Conservation (phyloP, 2,888 invertebrate species). For the Macrophya alboannulata region DNA sequence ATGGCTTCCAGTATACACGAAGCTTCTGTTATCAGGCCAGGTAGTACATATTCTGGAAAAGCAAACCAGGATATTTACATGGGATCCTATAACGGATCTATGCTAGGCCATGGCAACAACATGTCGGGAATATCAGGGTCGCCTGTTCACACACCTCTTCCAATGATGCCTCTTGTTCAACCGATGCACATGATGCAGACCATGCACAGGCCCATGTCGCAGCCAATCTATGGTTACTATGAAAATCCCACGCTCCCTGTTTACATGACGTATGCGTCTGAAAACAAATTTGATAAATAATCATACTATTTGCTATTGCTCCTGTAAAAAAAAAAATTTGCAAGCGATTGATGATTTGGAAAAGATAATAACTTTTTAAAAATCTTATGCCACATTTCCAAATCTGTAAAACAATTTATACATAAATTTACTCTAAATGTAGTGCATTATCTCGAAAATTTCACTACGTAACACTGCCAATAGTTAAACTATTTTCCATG, state of each 20-base stretch:
- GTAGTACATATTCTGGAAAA: slow-evolving; percentile 76
- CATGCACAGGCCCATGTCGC: slow-evolving; percentile 66
- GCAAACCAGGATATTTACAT: slow-evolving; percentile 73
- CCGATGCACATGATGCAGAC: slow-evolving; percentile 75
- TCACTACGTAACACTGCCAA: neutral
- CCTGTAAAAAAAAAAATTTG: neutral
- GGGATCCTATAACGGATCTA: slow-evolving; percentile 73
- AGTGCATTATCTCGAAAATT: neutral
- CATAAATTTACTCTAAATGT: neutral
- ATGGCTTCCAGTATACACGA: slow-evolving; percentile 76
- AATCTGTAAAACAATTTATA: neutral
- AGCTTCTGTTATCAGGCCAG: slow-evolving; percentile 75
- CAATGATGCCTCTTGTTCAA: slow-evolving; percentile 76
- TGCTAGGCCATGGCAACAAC: slow-evolving; percentile 72
- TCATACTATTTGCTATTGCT: neutral
- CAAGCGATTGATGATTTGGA: neutral
- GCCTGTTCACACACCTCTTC: slow-evolving; percentile 71
- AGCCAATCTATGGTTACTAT: slow-evolving; percentile 77
- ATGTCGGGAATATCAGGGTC: slow-evolving; percentile 59
- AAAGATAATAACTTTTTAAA: neutral
- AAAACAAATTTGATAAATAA: slow-evolving; percentile 77
- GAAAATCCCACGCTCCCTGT: slow-evolving; percentile 73
- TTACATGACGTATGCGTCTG: slow-evolving; percentile 74
- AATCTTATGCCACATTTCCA: neutral
- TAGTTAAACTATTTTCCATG: neutral